These are phyloP conservation scores for Myoxocephalus aenaeus DNA, from an alignment of 2,797 vertebrate genomes.

Conservation along the genomic window DNA sequence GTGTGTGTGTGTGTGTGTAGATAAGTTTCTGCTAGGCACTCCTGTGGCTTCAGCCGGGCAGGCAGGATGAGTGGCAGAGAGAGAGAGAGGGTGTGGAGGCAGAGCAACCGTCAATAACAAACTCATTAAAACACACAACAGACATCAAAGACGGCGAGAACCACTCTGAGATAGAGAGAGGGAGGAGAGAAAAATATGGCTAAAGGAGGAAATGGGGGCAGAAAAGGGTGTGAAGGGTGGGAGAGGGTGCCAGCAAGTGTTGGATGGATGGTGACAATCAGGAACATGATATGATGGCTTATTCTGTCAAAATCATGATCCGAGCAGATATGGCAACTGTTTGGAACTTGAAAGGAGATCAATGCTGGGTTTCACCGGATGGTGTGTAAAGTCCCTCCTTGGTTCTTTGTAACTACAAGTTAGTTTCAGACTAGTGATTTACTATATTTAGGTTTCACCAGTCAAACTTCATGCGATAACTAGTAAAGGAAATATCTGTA, in stretches of 20 bases:
- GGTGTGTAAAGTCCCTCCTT: too few species aligned
- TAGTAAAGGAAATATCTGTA: neutral
- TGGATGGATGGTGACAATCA: conserved; percentile 7
- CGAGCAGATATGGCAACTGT: neutral
- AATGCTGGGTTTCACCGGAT: too few species aligned
- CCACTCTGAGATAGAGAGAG: conserved; percentile 23
- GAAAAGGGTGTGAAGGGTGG: neutral
- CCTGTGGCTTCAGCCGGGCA: conserved; percentile 46
- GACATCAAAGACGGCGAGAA: conserved; percentile 68
- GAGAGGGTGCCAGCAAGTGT: conserved; percentile 15
- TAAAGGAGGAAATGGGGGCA: conserved; percentile 7
- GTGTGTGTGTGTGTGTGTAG: conserved; percentile 7
- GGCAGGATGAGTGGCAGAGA: conserved; percentile 42
- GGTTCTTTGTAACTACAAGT: neutral
- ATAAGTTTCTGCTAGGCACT: conserved; percentile 29
- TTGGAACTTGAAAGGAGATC: neutral
- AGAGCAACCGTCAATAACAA: conserved; percentile 61
- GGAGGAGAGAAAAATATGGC: conserved; percentile 38
- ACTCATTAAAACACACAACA: conserved; percentile 79
- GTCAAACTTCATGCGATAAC: neutral
- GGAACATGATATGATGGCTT: neutral
- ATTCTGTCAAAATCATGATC: neutral
- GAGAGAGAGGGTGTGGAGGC: neutral
- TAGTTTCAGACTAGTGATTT: neutral
- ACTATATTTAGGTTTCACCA: neutral